Evolutionary conservation across 2,797 vertebrate genomes (phyloP).

Genomic region (Myotis myotis): DNA sequence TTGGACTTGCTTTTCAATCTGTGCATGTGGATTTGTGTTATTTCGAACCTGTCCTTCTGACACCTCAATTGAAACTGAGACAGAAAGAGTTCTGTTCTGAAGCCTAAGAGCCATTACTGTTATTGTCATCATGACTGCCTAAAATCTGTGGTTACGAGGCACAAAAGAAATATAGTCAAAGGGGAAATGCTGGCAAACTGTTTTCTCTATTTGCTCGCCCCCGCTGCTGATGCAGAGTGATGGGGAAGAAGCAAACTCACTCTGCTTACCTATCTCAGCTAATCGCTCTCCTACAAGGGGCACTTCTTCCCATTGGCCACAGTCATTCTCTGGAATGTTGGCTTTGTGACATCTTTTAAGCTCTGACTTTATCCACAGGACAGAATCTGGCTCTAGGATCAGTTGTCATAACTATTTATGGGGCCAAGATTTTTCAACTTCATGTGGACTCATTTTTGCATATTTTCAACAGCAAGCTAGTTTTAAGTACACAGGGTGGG

Average conservation of each 20-base stretch:
- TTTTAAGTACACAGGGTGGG: slow-evolving; percentile 31
- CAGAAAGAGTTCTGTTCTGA: neutral
- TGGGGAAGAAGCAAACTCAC: neutral
- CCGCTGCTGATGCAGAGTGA: neutral
- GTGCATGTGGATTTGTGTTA: neutral
- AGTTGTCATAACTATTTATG: slow-evolving; percentile 7
- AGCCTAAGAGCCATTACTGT: neutral
- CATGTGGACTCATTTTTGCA: slow-evolving; percentile 39
- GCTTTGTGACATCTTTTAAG: slow-evolving; percentile 61
- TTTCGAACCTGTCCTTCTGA: neutral
- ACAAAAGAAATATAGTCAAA: neutral
- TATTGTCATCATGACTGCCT: neutral
- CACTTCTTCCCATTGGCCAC: neutral
- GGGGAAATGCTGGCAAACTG: neutral
- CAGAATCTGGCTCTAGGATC: slow-evolving; percentile 65
- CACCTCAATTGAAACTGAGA: neutral
- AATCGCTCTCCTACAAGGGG: slow-evolving; percentile 20
- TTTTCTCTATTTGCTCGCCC: neutral
- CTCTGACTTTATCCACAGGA: slow-evolving; percentile 65
- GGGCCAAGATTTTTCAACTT: slow-evolving; percentile 69
- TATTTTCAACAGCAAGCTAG: neutral
- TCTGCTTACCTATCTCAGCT: neutral
- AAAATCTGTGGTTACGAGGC: neutral
- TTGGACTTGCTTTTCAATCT: neutral
- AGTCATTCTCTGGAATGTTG: slow-evolving; percentile 53